Base-by-base conservation (phyloP, 1,140 invertebrate genomes). In the Bombyx mori region DNA sequence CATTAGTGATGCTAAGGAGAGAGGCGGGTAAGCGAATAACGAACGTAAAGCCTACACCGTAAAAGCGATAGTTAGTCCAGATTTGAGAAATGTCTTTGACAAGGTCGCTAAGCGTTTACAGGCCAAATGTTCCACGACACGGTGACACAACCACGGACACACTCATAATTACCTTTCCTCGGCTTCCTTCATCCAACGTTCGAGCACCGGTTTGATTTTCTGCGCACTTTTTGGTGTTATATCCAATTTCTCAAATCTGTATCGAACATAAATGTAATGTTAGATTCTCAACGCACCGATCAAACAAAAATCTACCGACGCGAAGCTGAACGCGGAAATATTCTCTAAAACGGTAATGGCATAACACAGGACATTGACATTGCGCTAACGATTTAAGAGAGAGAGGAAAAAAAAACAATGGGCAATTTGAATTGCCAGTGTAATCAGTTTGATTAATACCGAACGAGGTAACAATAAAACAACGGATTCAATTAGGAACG, bases 221-320 rank as follows among this genome's bases (percentile, higher is more conserved):
- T 98, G 96, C 66, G 98, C 97, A 91, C 97, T 98, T 91, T 99
- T 98, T 83, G 97, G 97, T 79, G 97, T 99, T 76, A 99, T 99
- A 90, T 99, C 98, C 88, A 99, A 91, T 91, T 99, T 99, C 90
- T 99, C 98, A 92, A 99, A 99, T 94, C 98, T 99, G 88, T 82
- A 88, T 83, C 80, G 79, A 82, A 88, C 88, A 89, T 82, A 88
- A 88, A 86, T 80, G 69, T 74, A 79, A 79, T 84, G 84, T 87
- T 87, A 87, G 81, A 85, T 58, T 75, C 65, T 71, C 73, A 65
- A 67, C 73, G 78, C 62, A 71, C 76, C 74, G 71, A 62, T 64
- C 62, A 67, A 73, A 69, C 62, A 69, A 66, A 62, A 65, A 68
- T 59, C 58, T 71, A 75, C 63, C 73, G 69, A 69, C 68, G 60